phyloP scores from a whole-genome alignment of 2,888 invertebrate genomes.

The Corythucha ciliata region DNA sequence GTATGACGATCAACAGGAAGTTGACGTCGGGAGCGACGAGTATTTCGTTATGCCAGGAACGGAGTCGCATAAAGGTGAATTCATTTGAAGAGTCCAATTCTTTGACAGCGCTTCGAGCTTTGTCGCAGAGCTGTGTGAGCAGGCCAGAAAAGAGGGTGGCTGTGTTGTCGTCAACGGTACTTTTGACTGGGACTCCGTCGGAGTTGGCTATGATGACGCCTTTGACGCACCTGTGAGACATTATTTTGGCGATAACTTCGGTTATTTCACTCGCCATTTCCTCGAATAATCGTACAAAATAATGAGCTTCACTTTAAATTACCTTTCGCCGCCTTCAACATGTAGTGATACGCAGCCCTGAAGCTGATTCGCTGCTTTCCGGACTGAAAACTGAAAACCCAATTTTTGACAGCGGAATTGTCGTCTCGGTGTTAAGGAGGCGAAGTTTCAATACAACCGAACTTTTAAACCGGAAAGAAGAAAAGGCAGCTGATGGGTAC shows the following conservation, averaged over 20 bases:
- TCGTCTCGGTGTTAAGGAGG: no score
- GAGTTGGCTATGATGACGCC: conserved; percentile 20
- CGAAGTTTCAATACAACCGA: no score
- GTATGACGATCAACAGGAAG: conserved; percentile 19
- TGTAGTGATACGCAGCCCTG: no score
- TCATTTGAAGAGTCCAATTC: conserved; percentile 93
- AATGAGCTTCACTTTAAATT: not conserved
- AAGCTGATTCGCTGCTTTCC: no score
- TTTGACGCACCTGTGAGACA: conserved; percentile 21
- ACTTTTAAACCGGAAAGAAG: no score
- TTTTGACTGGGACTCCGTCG: conserved; percentile 75
- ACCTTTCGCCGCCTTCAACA: no score
- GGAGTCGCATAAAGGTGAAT: conserved; percentile 81
- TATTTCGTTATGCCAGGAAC: conserved; percentile 93
- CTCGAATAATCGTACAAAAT: not conserved
- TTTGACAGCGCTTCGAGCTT: conserved; percentile 80
- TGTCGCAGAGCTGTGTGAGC: conserved; percentile 82
- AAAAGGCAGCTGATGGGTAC: no score
- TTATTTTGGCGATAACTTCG: conserved; percentile 18
- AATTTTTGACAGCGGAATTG: no score
- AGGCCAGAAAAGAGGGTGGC: conserved; percentile 90
- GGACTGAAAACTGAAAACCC: no score
- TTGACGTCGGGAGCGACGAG: conserved; percentile 74
- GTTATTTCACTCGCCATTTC: conserved; percentile 18
- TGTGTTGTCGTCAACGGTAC: conserved; percentile 84